Percentiles rank a stretch among this genome's conserved stretches.
These are phyloP conservation scores for Nibea albiflora DNA, from an alignment of 2,113 vertebrate genomes.

Conservation along the genomic window DNA sequence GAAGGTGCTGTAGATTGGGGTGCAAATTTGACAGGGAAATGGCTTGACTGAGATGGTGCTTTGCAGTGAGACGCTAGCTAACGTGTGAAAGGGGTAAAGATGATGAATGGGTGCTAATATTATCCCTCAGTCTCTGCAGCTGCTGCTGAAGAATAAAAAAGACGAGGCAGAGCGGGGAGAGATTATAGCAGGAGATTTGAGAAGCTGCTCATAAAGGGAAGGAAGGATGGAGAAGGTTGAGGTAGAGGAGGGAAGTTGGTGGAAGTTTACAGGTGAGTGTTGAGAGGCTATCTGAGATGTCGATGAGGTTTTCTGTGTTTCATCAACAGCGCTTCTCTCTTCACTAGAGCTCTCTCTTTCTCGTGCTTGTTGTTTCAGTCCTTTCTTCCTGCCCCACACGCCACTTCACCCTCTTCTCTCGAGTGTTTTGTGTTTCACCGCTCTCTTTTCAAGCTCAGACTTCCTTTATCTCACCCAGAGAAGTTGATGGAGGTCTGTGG, in stretches of 20 bases:
- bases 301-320: slow-evolving; percentile 7
- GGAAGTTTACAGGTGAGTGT: slow-evolving; percentile 23
- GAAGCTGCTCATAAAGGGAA: slow-evolving; percentile 24
- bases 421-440: slow-evolving; percentile 28
- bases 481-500: slow-evolving; percentile 4
- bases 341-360: slow-evolving; percentile 13
- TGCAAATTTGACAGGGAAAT: slow-evolving; percentile 23
- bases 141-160: slow-evolving; percentile 42
- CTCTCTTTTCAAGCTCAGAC: slow-evolving; percentile 28
- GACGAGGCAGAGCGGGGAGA: slow-evolving; percentile 10
- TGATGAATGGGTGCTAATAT: slow-evolving; percentile 65
- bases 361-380: slow-evolving; percentile 8
- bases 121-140: slow-evolving; percentile 56
- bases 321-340: slow-evolving; percentile 25
- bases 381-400: slow-evolving; percentile 10
- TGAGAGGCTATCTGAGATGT: slow-evolving; percentile 31
- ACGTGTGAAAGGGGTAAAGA: slow-evolving; percentile 27
- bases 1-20: slow-evolving; percentile 9
- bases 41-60: slow-evolving; percentile 31
- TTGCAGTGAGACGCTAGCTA: slow-evolving; percentile 13
- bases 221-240: slow-evolving; percentile 2
- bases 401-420: slow-evolving; percentile 36
- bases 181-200: slow-evolving; percentile 40
- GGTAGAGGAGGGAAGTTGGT: neutral
- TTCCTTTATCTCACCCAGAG: slow-evolving; percentile 31